Base-by-base conservation (phyloP, 1,140 invertebrate genomes). In the Samia ricini region DNA sequence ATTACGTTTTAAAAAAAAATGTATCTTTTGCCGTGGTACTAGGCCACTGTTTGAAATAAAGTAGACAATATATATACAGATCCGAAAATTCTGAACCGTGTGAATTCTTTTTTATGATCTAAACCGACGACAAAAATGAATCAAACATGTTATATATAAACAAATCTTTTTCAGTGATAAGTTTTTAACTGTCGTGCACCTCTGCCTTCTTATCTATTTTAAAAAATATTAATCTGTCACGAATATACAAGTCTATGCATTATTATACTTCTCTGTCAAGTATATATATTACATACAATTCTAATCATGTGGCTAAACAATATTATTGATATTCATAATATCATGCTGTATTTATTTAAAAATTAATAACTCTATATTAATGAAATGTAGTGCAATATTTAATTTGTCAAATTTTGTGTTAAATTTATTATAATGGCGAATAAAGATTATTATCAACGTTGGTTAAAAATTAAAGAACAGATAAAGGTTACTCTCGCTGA, bases 401-500 rank as follows among this genome's bases (percentile, higher is more conserved):
- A 2, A 42, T 52, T 22, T 4, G 0, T 3, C 8, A 21, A 22
- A 22, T 52, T 52, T 15, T 3, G 22, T 22, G 22, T 52, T 22
- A 22, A 21, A 52, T 52, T 52, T 52, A 58, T 48, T 26, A 82
- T 52, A 62, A 89, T 89, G 86, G 72, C 83, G 19, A 87, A 81
- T 36, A 77, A 79, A 76, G 77, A 79, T 51, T 87, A 89, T 48
- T 87, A 85, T 23, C 66, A 80, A 65, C 67, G 64, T 55, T 89
- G 85, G 85, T 54, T 89, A 5, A 73, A 82, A 74, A 64, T 87
- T 0, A 89, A 89, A 73, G 72, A 82, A 56, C 60, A 83, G 19
- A 68, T 89, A 7, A 63, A 79, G 60, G 33, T 42, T 20, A 21
- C 76, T 0, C 19, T 87, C 20, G 29, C 61, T 2, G 83, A 85